Conservation (phyloP, 2,888 invertebrate genomes). For the Auanema freiburgensis region DNA sequence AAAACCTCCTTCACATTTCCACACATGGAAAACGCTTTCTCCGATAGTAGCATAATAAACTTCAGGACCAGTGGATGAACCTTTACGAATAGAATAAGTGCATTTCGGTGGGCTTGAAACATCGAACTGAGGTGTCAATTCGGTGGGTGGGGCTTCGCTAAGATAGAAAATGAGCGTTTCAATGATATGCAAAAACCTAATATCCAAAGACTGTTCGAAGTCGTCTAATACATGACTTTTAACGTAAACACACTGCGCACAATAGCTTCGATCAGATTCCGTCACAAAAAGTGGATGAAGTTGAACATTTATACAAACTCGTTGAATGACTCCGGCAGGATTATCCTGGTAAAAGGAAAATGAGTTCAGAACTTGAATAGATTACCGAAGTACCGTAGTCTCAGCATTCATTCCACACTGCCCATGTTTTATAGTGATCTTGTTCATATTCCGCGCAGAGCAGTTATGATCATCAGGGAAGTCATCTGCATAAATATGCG, state of each 20-base stretch:
- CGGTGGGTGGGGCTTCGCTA: constrained; percentile 58
- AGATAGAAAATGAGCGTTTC: neutral
- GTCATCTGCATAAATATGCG: constrained; percentile 61
- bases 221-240: constrained; percentile 58
- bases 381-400: constrained; percentile 48
- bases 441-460: constrained; percentile 53
- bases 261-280: constrained; percentile 62
- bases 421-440: constrained; percentile 52
- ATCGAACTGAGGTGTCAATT: constrained; percentile 61
- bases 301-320: constrained; percentile 60
- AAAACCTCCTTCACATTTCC: constrained; percentile 58
- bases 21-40: constrained; percentile 62
- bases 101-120: constrained; percentile 54
- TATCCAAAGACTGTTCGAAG: constrained; percentile 55
- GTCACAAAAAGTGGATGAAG: constrained; percentile 64
- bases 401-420: constrained; percentile 61
- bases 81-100: constrained; percentile 58
- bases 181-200: constrained; percentile 45
- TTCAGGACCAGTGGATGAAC: constrained; percentile 55
- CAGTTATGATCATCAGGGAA: constrained; percentile 54
- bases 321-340: constrained; percentile 55
- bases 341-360: constrained; percentile 51
- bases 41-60: constrained; percentile 62
- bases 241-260: constrained; percentile 63
- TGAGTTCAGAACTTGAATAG: no score